A percentile compares a stretch with the other conserved stretches of the same genome.
These are phyloP conservation scores for Sarcophaga caerulescens DNA, from an alignment of 2,888 invertebrate species.

Conservation along the genomic window DNA sequence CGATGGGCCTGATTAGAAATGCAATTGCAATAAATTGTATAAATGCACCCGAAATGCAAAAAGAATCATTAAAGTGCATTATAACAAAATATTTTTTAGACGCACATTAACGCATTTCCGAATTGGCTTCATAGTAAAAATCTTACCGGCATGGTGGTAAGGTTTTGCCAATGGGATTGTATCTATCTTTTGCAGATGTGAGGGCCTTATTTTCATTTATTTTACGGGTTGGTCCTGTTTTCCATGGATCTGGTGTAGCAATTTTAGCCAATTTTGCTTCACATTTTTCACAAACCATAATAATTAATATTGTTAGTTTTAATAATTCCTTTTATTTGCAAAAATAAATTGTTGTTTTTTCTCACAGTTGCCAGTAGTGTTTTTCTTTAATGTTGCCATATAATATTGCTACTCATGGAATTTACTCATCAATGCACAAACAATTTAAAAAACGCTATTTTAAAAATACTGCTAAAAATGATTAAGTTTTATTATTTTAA, in stretches of 20 bases:
- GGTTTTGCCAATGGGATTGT: conserved; percentile 84
- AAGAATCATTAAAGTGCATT: background rate
- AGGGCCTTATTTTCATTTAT: conserved; percentile 98
- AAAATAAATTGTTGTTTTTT: background rate
- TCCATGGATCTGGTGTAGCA: conserved; percentile 98
- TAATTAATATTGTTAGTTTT: background rate
- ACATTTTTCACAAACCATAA: conserved; percentile 95
- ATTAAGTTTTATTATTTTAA: too few species aligned
- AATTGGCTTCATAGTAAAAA: background rate
- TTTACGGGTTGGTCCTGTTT: conserved; percentile 92
- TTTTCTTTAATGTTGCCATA: too few species aligned
- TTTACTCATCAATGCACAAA: too few species aligned
- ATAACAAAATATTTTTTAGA: background rate
- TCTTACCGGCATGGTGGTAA: conserved; percentile 78
- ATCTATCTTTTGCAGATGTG: conserved; percentile 90
- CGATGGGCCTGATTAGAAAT: too few species aligned
- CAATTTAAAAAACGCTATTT: too few species aligned
- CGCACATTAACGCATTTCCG: background rate
- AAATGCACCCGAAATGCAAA: too few species aligned
- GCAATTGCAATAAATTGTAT: too few species aligned
- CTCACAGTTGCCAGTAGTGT: too few species aligned
- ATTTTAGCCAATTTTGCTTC: conserved; percentile 95
- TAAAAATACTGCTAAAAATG: too few species aligned
- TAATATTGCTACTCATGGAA: too few species aligned
- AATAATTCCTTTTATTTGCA: background rate